Base-by-base conservation (phyloP, 2,888 invertebrate genomes). In the Exephanes ischioxanthus region DNA sequence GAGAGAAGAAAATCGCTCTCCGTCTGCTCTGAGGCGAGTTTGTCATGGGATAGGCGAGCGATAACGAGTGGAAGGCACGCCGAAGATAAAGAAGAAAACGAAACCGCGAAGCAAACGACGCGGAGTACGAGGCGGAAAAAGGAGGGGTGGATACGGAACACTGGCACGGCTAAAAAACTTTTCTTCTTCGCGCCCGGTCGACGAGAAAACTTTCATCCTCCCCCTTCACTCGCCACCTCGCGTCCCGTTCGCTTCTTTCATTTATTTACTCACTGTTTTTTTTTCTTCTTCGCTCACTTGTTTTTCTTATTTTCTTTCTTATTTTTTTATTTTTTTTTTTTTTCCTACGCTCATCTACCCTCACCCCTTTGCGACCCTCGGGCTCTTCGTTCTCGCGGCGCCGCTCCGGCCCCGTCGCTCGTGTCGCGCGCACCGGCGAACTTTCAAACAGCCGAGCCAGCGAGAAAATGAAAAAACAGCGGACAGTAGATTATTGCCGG, bases 251-350 rank as follows among this genome's bases (percentile, higher is more conserved):
- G 55, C 48, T 61, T 82, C 73, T 84, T 77, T 84, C 80, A 80
- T 84, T 80, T 84, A 83, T 86, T 83, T 86, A 86, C 86, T 84
- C 80, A 58, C 84, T 75, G 41, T 78, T 77, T 80, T 82, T 81
- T 78, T 22, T 61, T 68, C 16, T 73, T 71, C 37, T 41, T 45
- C 41, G 22, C 19, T 45, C 66, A 45, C 45, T 45, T 45, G 45
- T 45, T 45, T 45, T 14, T 45, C 45, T 45, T 14, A 0, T 14
- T 45, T 45, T 45, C 14, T 14, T 45, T 14, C 45, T 45, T 9
- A 75, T 68, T 75, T 75, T 37, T 14, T 48, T 7, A 68, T 48
- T 14, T 48, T 4, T 68, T 58, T 68, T 58, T 68, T 14, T 58
- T 58, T 68, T 30, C 14, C 26, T n/a, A 26, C 51, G 51, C 51